phyloP scores from a whole-genome alignment of 2,797 vertebrate species.

The Onychomys leucogaster region DNA sequence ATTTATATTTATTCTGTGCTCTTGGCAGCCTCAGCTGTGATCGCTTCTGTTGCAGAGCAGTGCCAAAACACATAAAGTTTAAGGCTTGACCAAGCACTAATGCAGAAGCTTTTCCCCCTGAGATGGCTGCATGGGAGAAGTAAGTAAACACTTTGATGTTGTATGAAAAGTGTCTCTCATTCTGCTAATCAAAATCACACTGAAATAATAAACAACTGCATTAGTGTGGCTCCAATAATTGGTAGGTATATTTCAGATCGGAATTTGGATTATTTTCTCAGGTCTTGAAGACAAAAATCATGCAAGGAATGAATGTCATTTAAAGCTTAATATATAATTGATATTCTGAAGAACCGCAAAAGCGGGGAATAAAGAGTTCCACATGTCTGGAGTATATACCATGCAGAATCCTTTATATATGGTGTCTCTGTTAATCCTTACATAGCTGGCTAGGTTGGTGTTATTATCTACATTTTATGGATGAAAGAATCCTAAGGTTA shows the following conservation, averaged over 20 bases:
- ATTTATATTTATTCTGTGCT: conserved; percentile 86
- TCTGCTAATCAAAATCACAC: conserved; percentile 81
- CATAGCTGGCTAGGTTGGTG: not conserved
- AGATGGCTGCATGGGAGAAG: conserved; percentile 83
- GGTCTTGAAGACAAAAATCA: conserved; percentile 48
- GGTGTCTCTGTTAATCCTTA: conserved; percentile 5
- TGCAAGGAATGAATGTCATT: conserved; percentile 1
- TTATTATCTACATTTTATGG: conserved; percentile 23
- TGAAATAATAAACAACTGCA: conserved; percentile 74
- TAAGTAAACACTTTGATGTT: conserved; percentile 85
- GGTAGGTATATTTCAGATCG: conserved; percentile 37
- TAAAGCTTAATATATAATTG: conserved; percentile 59
- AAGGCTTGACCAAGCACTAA: conserved; percentile 87
- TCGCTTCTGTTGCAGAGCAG: conserved; percentile 84
- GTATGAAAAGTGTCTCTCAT: conserved; percentile 75
- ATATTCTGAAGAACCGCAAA: conserved; percentile 64
- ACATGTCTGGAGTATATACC: not conserved
- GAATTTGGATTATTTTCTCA: conserved; percentile 47
- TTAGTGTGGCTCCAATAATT: conserved; percentile 25
- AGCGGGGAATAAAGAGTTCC: conserved; percentile 40
- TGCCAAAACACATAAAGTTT: conserved; percentile 88
- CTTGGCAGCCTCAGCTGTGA: conserved; percentile 83
- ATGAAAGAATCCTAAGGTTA: conserved; percentile 32
- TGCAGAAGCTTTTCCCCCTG: conserved; percentile 83
- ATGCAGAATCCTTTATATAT: conserved; percentile 9